Percentiles rank a stretch among this genome's conserved stretches.
Conservation (phyloP, 2,888 invertebrate genomes). For the Geotrupes spiniger region DNA sequence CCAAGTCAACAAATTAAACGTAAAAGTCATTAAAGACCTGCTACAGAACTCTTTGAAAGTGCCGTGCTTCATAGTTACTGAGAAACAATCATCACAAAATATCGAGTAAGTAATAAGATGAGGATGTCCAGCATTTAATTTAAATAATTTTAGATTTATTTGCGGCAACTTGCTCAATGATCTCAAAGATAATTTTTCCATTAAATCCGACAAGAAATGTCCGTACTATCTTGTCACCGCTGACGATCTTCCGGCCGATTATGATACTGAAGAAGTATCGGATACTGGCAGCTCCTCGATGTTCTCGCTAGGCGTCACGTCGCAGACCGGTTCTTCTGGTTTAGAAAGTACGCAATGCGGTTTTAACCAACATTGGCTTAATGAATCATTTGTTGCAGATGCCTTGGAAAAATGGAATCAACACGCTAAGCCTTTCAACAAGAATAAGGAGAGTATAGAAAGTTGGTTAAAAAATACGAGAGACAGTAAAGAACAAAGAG, state of each 20-base stretch:
- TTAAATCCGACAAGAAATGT: constrained; percentile 7
- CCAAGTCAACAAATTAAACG: constrained; percentile 22
- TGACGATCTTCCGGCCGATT: constrained; percentile 12
- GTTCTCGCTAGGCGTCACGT: no score
- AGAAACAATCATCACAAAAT: not conserved
- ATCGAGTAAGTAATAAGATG: constrained; percentile 15
- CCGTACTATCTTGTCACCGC: constrained; percentile 10
- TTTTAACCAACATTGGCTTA: no score
- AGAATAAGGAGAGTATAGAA: not conserved
- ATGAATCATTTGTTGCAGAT: no score
- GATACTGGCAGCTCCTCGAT: not conserved
- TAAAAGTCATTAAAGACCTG: constrained; percentile 22
- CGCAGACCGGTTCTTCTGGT: no score
- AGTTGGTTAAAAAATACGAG: constrained; percentile 6
- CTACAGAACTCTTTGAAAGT: constrained; percentile 19
- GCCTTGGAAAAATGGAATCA: no score
- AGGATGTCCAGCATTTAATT: no score
- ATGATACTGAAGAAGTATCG: constrained; percentile 8
- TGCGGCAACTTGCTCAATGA: constrained; percentile 15
- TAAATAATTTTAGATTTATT: constrained; percentile 11
- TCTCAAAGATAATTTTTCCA: constrained; percentile 9
- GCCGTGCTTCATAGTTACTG: constrained; percentile 13
- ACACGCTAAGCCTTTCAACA: not conserved
- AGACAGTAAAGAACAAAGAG: not conserved
- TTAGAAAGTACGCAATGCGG: no score